Evolutionary conservation across 2,113 vertebrate genomes (phyloP).

Genomic region (Perca flavescens): DNA sequence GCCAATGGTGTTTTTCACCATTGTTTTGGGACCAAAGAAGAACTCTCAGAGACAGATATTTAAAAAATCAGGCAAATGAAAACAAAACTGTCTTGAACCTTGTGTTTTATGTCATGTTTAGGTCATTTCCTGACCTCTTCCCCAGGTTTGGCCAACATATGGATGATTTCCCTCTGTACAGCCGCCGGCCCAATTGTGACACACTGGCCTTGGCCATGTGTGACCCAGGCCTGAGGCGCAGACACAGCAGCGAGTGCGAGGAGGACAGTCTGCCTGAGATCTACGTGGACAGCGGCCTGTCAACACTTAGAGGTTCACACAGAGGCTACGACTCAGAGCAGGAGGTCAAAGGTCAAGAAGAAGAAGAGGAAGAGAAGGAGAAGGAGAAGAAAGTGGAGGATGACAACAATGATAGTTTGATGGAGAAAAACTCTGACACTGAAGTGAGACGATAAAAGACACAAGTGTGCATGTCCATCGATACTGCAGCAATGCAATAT

Average conservation of each 20-base stretch:
- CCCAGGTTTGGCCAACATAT: constrained; percentile 85
- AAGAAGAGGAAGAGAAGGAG: constrained; percentile 59
- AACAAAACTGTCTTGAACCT: background rate
- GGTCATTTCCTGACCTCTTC: background rate
- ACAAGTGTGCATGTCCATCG: background rate
- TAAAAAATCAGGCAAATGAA: background rate
- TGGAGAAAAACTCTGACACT: constrained; percentile 87
- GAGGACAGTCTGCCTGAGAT: constrained; percentile 92
- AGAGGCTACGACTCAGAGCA: constrained; percentile 92
- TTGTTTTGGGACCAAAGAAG: background rate
- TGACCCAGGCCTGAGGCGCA: constrained; percentile 90
- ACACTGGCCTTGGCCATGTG: constrained; percentile 93
- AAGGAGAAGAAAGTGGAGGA: constrained; percentile 30
- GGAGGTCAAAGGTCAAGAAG: constrained; percentile 84
- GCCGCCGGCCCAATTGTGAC: constrained; percentile 80
- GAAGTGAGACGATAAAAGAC: constrained; percentile 83
- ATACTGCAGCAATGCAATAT: background rate
- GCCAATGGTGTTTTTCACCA: background rate
- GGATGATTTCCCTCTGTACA: constrained; percentile 83
- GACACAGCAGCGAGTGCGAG: constrained; percentile 87
- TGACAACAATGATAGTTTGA: constrained; percentile 77
- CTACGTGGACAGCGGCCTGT: constrained; percentile 95
- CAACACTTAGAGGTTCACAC: constrained; percentile 91
- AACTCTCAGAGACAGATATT: background rate
- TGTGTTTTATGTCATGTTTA: background rate